These are phyloP conservation scores for Habropoda laboriosa DNA, from an alignment of 1,140 invertebrate genomes.

Conservation along the genomic window DNA sequence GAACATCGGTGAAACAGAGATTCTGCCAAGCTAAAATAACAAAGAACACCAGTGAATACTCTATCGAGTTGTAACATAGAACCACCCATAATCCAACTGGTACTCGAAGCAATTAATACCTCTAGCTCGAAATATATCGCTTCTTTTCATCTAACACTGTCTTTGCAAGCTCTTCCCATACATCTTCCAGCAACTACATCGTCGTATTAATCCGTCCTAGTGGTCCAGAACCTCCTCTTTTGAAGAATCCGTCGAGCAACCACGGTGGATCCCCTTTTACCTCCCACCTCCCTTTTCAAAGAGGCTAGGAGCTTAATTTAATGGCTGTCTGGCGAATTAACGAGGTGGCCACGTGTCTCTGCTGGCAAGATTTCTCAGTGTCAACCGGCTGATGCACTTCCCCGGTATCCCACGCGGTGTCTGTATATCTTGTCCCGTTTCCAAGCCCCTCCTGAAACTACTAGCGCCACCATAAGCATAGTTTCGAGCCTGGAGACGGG, in stretches of 20 bases:
- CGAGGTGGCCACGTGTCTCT: conserved; percentile 45
- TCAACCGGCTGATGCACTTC: conserved; percentile 67
- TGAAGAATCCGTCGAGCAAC: background rate
- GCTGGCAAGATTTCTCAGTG: conserved; percentile 58
- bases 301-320: conserved; percentile 55
- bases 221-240: background rate
- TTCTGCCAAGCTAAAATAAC: too few species aligned
- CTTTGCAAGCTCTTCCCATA: background rate
- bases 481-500: background rate
- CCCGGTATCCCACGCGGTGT: conserved; percentile 41
- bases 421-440: conserved; percentile 48
- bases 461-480: background rate
- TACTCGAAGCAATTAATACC: background rate
- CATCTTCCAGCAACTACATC: background rate
- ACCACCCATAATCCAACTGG: background rate
- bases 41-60: too few species aligned
- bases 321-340: conserved; percentile 57
- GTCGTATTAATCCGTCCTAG: background rate
- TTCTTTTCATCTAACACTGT: too few species aligned
- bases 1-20: too few species aligned
- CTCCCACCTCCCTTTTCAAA: background rate
- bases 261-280: background rate
- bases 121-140: background rate
- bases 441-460: background rate
- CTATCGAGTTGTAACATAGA: too few species aligned